Evolutionary conservation across 2,113 vertebrate genomes (phyloP).

Genomic region (Paracyprichromis sp.): DNA sequence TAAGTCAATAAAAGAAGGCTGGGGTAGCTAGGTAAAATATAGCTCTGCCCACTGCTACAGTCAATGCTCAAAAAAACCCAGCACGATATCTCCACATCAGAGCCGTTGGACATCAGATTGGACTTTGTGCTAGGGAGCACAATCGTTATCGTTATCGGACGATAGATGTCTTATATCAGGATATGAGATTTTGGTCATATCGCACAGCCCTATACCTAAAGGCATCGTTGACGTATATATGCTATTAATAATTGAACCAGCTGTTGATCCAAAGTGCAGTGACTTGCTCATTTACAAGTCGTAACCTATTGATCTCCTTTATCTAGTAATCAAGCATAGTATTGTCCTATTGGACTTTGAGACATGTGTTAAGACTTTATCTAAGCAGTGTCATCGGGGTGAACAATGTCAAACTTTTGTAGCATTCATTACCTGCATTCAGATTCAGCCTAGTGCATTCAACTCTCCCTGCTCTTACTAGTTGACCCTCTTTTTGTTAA

Average conservation of each 20-base stretch:
- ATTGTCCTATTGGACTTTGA: constrained; percentile 4
- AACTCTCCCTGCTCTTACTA: background rate
- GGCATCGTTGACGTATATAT: background rate
- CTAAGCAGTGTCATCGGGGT: background rate
- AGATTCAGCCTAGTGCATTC: background rate
- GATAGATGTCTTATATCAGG: background rate
- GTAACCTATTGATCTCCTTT: background rate
- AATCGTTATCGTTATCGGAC: background rate
- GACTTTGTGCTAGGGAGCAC: background rate
- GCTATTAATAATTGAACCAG: background rate
- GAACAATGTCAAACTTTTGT: background rate
- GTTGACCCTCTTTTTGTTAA: background rate
- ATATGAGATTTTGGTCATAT: background rate
- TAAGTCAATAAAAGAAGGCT: background rate
- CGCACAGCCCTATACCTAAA: background rate
- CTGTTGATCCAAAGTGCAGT: background rate
- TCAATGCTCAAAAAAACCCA: background rate
- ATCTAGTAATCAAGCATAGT: background rate
- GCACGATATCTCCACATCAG: background rate
- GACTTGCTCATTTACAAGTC: background rate
- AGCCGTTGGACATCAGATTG: background rate
- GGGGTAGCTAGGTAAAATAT: background rate
- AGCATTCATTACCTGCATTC: background rate
- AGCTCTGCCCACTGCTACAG: background rate
- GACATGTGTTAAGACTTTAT: background rate